Base-by-base conservation (phyloP, 1,140 invertebrate species). In the Caenorhabditis inopinata region DNA sequence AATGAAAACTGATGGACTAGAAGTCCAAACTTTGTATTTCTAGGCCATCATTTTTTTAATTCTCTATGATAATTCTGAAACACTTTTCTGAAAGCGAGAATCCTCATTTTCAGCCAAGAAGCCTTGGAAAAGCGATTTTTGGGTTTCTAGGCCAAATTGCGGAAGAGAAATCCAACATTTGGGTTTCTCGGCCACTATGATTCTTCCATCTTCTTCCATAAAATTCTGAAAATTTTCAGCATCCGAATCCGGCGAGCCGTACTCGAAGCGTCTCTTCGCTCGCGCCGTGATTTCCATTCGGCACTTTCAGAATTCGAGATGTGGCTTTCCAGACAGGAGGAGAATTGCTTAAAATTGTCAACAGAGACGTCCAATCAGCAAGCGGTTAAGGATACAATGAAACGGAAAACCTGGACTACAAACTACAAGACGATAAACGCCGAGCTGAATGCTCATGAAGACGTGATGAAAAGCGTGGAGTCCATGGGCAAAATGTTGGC, bases 201-300 rank as follows among this genome's bases (percentile, higher is more conserved):
- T 14, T 42, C 38, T 42, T 14, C 38, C 5, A 7, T 42, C 14
- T 42, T 42, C 14, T 14, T 14, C 5, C 5, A 42, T 42, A 42
- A 42, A 42, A 42, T 42, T 42, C 38, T 14, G 14, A 5, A 42
- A 5, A 42, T 42, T 83, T 84, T 51, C 74, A 85, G 85, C 49
- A 76, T 85, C 7, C 78, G 85, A 46, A 84, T 85, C 68, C 82
- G 85, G 0, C 75, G 84, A 23, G 85, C 85, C 25, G 84, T 88
- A 6, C 35, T 87, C 1, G 86, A 87, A 80, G 86, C 86, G 6
- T 75, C 84, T 3, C 77, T 88, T 23, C 76, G 85, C 1, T 85
- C 85, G 2, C 77, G 86, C 16, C 76, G 78, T 51, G 87, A 87
- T 62, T 87, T 87, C 80, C 84, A 88, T 16, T 80, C 86, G 18